Percentiles rank a stretch among this genome's conserved stretches.
phyloP scores from a whole-genome alignment of 2,113 vertebrate species.

The Campylomormyrus numenius region DNA sequence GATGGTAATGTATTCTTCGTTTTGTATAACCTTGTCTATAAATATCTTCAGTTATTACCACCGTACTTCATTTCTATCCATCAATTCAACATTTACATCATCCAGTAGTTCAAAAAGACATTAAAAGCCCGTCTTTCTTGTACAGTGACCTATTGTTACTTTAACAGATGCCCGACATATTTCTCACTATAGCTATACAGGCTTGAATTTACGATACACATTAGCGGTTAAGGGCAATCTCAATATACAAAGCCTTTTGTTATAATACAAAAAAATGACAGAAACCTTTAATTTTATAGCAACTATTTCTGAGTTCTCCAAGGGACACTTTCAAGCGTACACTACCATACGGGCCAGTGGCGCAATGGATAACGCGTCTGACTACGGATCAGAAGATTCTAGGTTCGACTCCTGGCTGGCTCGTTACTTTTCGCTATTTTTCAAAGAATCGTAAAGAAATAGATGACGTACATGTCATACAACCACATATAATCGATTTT shows the following conservation, averaged over 20 bases:
- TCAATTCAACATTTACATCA: not conserved
- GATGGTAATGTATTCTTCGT: not conserved
- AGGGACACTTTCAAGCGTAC: fast-evolving
- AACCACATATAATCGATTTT: not conserved
- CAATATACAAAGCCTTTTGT: not conserved
- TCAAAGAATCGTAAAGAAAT: not conserved
- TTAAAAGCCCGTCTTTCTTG: not conserved
- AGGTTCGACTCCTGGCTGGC: constrained; percentile 79
- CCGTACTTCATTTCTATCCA: not conserved
- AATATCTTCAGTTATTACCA: not conserved
- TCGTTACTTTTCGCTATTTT: constrained; percentile 29
- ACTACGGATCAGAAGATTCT: constrained; percentile 86
- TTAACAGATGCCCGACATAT: not conserved
- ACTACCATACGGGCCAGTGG: constrained; percentile 56
- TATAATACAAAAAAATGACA: not conserved
- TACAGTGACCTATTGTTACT: not conserved
- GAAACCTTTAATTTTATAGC: not conserved
- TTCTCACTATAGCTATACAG: not conserved
- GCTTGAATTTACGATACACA: not conserved
- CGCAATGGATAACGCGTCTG: constrained; percentile 76
- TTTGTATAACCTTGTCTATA: not conserved
- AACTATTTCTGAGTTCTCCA: not conserved
- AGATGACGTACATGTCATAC: not conserved
- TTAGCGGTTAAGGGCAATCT: not conserved
- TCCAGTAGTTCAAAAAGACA: not conserved